A percentile compares a stretch with the other conserved stretches of the same genome.
These are phyloP conservation scores for Plebejus argus DNA, from an alignment of 2,888 invertebrate genomes.

Conservation along the genomic window DNA sequence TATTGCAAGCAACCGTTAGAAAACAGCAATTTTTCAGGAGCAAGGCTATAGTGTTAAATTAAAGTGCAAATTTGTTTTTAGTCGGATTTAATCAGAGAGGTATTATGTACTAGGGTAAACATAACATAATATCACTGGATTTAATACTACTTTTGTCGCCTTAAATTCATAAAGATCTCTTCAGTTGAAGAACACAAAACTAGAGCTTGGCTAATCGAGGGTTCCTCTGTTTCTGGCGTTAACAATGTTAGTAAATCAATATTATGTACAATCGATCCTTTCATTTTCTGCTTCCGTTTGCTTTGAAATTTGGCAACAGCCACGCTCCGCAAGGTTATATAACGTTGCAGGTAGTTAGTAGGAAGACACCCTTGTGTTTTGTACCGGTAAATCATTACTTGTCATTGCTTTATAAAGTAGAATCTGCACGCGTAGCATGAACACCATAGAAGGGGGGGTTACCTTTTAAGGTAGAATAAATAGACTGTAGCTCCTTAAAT, in stretches of 20 bases:
- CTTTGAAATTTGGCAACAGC: constrained; percentile 68
- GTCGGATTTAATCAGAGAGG: too few species aligned
- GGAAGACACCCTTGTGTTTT: background rate
- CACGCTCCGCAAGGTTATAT: constrained; percentile 67
- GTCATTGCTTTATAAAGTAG: background rate
- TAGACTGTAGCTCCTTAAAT: too few species aligned
- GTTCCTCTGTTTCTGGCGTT: background rate
- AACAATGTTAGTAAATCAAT: background rate
- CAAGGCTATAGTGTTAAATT: background rate
- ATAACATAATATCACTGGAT: too few species aligned
- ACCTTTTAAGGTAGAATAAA: background rate
- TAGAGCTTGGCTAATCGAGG: background rate
- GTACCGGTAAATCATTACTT: background rate
- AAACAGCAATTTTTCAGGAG: background rate
- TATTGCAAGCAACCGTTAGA: background rate
- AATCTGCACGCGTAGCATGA: background rate
- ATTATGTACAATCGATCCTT: constrained; percentile 38
- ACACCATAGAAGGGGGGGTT: background rate
- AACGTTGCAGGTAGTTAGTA: constrained; percentile 66
- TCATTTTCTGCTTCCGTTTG: constrained; percentile 47
- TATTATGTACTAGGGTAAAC: too few species aligned
- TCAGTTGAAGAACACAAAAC: background rate
- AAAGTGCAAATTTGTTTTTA: too few species aligned
- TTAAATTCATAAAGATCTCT: too few species aligned
- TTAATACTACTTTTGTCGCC: too few species aligned